Conservation (phyloP, 2,797 vertebrate genomes). For the Saxicola maurus region DNA sequence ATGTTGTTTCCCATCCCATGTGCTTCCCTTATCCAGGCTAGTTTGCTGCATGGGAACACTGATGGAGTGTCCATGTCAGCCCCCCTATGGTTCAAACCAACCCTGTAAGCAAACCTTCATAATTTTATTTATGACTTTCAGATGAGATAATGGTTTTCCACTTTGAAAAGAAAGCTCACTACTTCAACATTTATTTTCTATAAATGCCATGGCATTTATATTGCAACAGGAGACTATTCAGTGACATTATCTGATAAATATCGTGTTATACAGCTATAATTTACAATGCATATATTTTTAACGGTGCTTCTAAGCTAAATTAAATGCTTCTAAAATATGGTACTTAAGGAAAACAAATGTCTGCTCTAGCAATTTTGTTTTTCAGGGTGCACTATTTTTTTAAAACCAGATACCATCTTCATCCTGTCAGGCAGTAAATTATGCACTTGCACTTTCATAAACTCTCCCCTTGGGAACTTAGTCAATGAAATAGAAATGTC, state of each 20-base stretch:
- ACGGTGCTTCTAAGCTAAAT: constrained; percentile 55
- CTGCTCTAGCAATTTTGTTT: constrained; percentile 48
- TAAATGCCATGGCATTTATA: constrained; percentile 48
- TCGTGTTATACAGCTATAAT: constrained; percentile 53
- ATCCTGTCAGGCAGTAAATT: constrained; percentile 63
- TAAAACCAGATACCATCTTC: constrained; percentile 44
- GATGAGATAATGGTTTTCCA: constrained; percentile 47
- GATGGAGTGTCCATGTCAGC: background rate
- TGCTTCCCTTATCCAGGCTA: background rate
- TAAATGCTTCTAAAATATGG: constrained; percentile 60
- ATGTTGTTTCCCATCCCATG: accelerated
- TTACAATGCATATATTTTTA: constrained; percentile 67
- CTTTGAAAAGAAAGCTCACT: constrained; percentile 41
- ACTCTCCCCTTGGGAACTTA: constrained; percentile 58
- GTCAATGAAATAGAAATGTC: constrained; percentile 62
- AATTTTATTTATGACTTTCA: constrained; percentile 40
- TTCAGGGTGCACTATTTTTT: constrained; percentile 47
- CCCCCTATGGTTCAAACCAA: background rate
- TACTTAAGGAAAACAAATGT: constrained; percentile 55
- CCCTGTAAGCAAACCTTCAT: background rate
- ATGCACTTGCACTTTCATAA: constrained; percentile 62
- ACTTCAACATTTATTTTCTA: constrained; percentile 49
- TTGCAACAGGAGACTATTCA: constrained; percentile 58
- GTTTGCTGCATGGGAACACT: background rate
- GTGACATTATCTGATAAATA: constrained; percentile 66